Conservation (phyloP, 37 sponge, comb jelly and placozoan genomes). For the Oopsacas minuta region DNA sequence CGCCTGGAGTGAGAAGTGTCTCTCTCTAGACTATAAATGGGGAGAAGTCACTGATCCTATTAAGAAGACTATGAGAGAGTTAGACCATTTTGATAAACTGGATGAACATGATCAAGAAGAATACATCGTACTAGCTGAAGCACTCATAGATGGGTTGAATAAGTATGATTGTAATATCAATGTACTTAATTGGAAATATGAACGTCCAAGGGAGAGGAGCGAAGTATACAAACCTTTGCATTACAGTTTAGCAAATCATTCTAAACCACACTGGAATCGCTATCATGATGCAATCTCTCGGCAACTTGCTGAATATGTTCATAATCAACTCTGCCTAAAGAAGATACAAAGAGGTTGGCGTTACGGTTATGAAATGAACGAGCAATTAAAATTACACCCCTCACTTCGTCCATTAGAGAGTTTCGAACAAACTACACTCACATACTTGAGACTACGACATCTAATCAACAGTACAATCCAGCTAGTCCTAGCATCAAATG, state of each 20-base stretch:
- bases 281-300: neutral
- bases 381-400: neutral
- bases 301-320: neutral
- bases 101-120: neutral
- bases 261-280: neutral
- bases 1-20: slow-evolving; percentile 8
- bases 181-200: neutral
- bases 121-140: neutral
- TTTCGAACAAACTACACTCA: neutral
- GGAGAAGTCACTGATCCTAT: neutral
- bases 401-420: neutral
- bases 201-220: neutral
- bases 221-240: neutral
- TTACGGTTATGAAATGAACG: neutral
- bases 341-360: neutral
- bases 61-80: neutral
- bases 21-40: neutral
- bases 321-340: neutral
- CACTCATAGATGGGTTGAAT: neutral
- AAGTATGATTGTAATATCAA: slow-evolving; percentile 12
- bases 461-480: neutral
- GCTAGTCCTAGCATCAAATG: neutral
- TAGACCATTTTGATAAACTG: neutral
- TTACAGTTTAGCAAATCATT: neutral
- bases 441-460: neutral